Percentiles rank a stretch among this genome's conserved stretches.
Conservation (phyloP, 2,113 vertebrate genomes). For the Pteropus alecto region DNA sequence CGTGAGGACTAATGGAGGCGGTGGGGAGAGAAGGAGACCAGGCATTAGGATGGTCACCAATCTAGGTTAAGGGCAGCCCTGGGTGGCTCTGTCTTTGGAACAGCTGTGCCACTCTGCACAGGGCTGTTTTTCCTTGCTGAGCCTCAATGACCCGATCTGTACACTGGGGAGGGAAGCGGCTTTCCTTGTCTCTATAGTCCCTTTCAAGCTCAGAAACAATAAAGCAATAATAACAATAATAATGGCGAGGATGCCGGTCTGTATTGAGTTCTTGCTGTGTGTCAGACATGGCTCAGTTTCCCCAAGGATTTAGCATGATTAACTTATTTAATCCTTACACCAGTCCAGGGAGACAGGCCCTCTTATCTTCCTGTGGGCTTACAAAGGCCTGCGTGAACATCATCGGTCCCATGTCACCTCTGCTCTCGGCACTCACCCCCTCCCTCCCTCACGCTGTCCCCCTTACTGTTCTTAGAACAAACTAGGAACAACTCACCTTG, state of each 20-base stretch:
- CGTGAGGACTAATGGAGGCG: background rate
- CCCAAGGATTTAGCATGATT: background rate
- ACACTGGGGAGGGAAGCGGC: background rate
- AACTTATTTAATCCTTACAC: background rate
- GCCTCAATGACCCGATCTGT: background rate
- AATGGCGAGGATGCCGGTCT: accelerated
- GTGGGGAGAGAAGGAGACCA: background rate
- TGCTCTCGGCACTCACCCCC: background rate
- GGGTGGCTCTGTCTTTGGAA: background rate
- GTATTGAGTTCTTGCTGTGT: background rate
- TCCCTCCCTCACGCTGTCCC: background rate
- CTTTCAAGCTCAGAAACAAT: background rate
- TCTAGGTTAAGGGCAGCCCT: background rate
- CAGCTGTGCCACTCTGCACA: background rate
- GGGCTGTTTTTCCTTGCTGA: background rate
- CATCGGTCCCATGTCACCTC: background rate
- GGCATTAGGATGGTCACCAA: background rate
- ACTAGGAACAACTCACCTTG: background rate
- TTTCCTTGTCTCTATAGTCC: background rate
- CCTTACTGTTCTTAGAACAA: background rate
- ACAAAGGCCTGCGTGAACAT: background rate
- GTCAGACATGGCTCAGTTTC: background rate
- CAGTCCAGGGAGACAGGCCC: background rate
- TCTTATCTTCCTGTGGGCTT: background rate
- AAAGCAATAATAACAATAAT: background rate